Evolutionary conservation across 2,113 vertebrate species (phyloP).

Genomic region (Edolisoma coerulescens): DNA sequence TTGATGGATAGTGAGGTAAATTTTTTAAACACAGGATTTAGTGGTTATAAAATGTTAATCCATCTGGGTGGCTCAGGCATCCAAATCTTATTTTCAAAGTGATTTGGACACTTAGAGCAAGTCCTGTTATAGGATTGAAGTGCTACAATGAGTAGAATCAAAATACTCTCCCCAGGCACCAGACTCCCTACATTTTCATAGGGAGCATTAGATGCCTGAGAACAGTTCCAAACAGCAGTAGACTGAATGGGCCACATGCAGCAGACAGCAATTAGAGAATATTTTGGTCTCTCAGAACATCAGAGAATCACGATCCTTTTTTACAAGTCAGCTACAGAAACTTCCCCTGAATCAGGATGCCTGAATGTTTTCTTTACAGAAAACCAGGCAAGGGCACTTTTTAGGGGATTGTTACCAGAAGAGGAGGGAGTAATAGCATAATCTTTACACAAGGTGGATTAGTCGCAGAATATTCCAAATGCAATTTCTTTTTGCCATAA

Average conservation of each 20-base stretch:
- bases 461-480: neutral
- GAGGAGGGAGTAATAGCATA: neutral
- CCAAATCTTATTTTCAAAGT: constrained; percentile 21
- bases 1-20: neutral
- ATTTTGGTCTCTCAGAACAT: neutral
- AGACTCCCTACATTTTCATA: neutral
- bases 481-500: neutral
- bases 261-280: neutral
- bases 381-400: neutral
- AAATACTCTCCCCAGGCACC: neutral
- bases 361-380: neutral
- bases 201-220: neutral
- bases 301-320: neutral
- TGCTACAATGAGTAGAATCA: neutral
- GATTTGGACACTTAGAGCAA: neutral
- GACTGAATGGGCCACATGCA: neutral
- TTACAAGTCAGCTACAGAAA: neutral
- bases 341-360: neutral
- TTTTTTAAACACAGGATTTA: neutral
- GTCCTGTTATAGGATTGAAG: neutral
- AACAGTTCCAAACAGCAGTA: neutral
- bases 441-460: neutral
- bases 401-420: neutral
- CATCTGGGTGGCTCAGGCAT: neutral
- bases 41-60: neutral